These are phyloP conservation scores for Drosophila suboccidentalis DNA, from an alignment of 2,888 invertebrate genomes.

Conservation along the genomic window DNA sequence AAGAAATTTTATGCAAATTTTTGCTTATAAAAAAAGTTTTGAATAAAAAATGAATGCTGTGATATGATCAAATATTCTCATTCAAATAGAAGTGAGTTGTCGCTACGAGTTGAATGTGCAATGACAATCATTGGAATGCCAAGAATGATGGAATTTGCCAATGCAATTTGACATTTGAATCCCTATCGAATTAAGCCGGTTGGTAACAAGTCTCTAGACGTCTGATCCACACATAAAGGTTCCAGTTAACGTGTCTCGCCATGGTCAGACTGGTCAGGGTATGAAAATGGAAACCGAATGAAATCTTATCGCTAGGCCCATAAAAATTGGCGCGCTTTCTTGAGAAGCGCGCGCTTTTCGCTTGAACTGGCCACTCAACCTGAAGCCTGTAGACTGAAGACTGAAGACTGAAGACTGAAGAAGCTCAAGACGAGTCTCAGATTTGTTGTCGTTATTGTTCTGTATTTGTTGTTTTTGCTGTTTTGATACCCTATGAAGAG, in stretches of 20 bases:
- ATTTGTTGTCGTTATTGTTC: conserved; percentile 22
- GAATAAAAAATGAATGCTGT: neutral
- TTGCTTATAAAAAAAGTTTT: neutral
- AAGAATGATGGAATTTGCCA: conserved; percentile 9
- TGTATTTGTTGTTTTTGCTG: conserved; percentile 23
- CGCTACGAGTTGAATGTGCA: neutral
- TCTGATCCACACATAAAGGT: conserved; percentile 9
- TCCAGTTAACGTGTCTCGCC: conserved; percentile 13
- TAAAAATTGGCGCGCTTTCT: conserved; percentile 80
- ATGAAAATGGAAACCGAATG: conserved; percentile 45
- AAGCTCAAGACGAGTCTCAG: conserved; percentile 46
- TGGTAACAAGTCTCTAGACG: conserved; percentile 1
- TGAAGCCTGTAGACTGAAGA: conserved; percentile 17
- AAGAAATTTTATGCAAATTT: neutral
- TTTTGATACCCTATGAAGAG: conserved; percentile 20
- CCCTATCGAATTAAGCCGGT: conserved; percentile 14
- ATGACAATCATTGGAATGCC: conserved; percentile 3
- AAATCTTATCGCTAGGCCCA: conserved; percentile 73
- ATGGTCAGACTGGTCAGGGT: conserved; percentile 3
- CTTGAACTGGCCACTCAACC: conserved; percentile 63
- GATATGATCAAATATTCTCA: neutral
- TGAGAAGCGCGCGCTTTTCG: conserved; percentile 71
- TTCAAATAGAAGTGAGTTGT: neutral
- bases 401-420: conserved; percentile 12
- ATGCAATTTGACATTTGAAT: conserved; percentile 7